Evolutionary conservation across 2,888 invertebrate species (phyloP), one percentile per base, ranked within the genome.

Genomic region (Crocallis elinguaria): DNA sequence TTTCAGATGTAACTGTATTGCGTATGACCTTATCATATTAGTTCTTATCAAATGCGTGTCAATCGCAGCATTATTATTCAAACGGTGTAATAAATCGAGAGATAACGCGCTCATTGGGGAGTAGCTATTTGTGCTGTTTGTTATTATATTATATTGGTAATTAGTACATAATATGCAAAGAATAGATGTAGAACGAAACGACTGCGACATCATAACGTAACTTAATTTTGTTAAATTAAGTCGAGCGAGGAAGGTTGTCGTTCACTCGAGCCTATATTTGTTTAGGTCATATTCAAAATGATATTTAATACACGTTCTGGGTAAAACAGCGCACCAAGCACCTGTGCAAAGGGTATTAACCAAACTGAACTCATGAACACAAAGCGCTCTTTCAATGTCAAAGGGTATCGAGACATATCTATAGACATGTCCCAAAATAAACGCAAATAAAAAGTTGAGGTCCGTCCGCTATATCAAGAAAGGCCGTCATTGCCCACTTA

Each of bases 401-500:
- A 54, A 35, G 17, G 39, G 16, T 52, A 41, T 43, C 41, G 41
- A 2, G 7, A 7, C 13, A 29, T 19, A 21, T 12, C 42, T 8
- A 7, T n/a, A 3, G 4, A 14, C 14, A 41, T 27, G 21, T 12
- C 16, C 37, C 23, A 12, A 50, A 42, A 49, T 37, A 49, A 29
- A 27, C 29, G 27, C 38, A 17, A 52, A 49, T 37, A 16, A 36
- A n/a, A 44, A 37, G 11, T 25, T 37, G 27, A 41, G 38, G 25
- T 35, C 16, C n/a, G 32, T 30, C 37, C 16, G 30, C 44, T 43
- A 55, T 43, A 50, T 60, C 39, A 50, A 41, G 48, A 57, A 51
- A 14, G 37, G 32, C 49, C 42, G 43, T 49, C 48, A 51, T 55
- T 57, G 44, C 57, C 49, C 44, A 56, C 54, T 59, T 48, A 45